Evolutionary conservation across 2,113 vertebrate genomes (phyloP).

Genomic region (Oceanodroma tethys): DNA sequence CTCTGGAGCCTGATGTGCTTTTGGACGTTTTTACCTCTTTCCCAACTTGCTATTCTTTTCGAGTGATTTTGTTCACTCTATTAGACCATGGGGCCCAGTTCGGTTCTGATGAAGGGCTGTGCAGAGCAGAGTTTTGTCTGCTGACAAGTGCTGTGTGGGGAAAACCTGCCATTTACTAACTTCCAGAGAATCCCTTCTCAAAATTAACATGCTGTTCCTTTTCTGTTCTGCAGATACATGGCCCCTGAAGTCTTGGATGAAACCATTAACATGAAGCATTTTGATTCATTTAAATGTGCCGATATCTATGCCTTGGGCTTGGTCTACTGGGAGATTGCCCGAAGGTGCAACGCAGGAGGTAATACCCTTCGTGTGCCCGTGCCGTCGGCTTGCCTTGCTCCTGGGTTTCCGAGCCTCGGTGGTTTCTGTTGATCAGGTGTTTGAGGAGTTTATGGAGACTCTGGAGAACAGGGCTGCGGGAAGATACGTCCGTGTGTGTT

Average conservation of each 20-base stretch:
- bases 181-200: neutral
- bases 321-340: conserved; percentile 97
- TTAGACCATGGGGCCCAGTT: neutral
- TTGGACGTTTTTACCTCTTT: neutral
- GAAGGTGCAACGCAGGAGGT: conserved; percentile 95
- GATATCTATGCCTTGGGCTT: conserved; percentile 96
- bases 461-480: neutral
- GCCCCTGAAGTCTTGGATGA: conserved; percentile 97
- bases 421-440: rapidly evolving
- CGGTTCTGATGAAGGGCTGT: neutral
- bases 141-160: neutral
- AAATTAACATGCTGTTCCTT: neutral
- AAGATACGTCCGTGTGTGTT: rapidly evolving
- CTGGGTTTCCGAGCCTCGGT: rapidly evolving
- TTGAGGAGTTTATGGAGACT: neutral
- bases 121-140: neutral
- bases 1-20: neutral
- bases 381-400: rapidly evolving
- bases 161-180: neutral
- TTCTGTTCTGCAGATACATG: conserved; percentile 85
- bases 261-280: conserved; percentile 99
- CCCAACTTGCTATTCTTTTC: neutral
- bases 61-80: rapidly evolving
- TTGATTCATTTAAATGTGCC: conserved; percentile 97
- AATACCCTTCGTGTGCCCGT: rapidly evolving